phyloP scores from a whole-genome alignment of 2,888 invertebrate species.

The Nemoura dubitans region DNA sequence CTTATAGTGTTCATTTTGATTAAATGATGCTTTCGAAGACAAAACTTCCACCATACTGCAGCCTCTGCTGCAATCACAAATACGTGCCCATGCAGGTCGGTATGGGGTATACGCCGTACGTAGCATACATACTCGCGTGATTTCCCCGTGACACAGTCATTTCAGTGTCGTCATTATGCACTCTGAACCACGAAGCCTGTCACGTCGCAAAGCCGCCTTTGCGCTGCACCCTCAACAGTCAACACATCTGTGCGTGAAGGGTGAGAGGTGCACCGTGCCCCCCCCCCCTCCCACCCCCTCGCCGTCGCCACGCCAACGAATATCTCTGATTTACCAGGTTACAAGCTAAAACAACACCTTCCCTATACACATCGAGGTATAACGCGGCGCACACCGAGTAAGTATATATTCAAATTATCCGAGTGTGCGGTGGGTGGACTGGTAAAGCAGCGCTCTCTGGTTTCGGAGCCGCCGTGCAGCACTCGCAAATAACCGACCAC shows the following conservation, averaged over 20 bases:
- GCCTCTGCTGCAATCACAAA: too few relatives aligned
- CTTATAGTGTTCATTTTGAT: too few relatives aligned
- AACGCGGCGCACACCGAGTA: background rate
- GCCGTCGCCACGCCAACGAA: background rate
- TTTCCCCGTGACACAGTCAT: too few relatives aligned
- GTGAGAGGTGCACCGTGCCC: background rate
- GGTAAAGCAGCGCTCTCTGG: background rate
- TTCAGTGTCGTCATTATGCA: too few relatives aligned
- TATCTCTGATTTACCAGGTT: background rate
- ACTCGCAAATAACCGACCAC: constrained; percentile 37
- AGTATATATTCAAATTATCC: constrained; percentile 8
- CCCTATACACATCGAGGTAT: background rate
- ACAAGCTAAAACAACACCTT: background rate
- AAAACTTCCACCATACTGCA: too few relatives aligned
- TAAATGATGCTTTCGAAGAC: too few relatives aligned
- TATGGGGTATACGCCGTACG: too few relatives aligned
- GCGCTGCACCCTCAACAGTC: too few relatives aligned
- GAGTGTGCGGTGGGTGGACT: background rate
- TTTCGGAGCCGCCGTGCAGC: background rate
- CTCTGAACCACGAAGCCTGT: background rate
- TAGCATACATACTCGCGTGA: too few relatives aligned
- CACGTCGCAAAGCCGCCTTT: background rate
- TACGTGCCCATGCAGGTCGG: too few relatives aligned
- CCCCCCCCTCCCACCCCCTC: background rate
- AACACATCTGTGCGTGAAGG: background rate